These are phyloP conservation scores for Yponomeuta sedellus DNA, from an alignment of 2,888 invertebrate genomes.

Conservation along the genomic window DNA sequence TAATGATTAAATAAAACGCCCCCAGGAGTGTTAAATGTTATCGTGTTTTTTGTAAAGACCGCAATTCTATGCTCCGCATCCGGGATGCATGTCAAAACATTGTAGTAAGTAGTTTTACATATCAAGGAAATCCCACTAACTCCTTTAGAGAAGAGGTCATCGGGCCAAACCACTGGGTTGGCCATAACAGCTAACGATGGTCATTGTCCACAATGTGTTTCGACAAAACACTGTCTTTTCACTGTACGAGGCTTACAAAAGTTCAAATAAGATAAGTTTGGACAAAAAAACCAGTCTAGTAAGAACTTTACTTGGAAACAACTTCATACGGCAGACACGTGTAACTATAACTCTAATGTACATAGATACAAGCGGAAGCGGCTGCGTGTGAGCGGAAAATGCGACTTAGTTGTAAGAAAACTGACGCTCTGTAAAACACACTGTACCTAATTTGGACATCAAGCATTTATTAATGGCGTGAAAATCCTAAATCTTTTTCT, in stretches of 20 bases:
- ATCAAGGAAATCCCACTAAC: conserved; percentile 35
- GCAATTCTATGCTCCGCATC: conserved; percentile 13
- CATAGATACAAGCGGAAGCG: not conserved
- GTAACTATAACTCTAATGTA: not conserved
- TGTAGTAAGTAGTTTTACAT: conserved; percentile 17
- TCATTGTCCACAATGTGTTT: conserved; percentile 42
- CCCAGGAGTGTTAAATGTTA: no score
- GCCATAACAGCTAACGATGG: conserved; percentile 43
- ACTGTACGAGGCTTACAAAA: conserved; percentile 9
- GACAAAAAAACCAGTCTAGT: conserved; percentile 20
- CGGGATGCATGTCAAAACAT: conserved; percentile 16
- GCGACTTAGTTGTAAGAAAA: no score
- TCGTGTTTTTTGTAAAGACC: no score
- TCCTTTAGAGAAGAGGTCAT: conserved; percentile 34
- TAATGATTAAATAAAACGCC: no score
- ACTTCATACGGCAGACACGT: conserved; percentile 6
- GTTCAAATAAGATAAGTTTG: not conserved
- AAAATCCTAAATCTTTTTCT: no score
- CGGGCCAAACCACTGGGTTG: conserved; percentile 30
- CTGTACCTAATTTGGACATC: no score
- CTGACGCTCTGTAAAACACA: no score
- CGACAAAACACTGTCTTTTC: conserved; percentile 23
- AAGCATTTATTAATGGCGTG: no score
- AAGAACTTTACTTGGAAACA: conserved; percentile 19
- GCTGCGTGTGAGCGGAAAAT: not conserved